Base-by-base conservation (phyloP, 2,113 vertebrate species). In the Himantopus leucocephalus region DNA sequence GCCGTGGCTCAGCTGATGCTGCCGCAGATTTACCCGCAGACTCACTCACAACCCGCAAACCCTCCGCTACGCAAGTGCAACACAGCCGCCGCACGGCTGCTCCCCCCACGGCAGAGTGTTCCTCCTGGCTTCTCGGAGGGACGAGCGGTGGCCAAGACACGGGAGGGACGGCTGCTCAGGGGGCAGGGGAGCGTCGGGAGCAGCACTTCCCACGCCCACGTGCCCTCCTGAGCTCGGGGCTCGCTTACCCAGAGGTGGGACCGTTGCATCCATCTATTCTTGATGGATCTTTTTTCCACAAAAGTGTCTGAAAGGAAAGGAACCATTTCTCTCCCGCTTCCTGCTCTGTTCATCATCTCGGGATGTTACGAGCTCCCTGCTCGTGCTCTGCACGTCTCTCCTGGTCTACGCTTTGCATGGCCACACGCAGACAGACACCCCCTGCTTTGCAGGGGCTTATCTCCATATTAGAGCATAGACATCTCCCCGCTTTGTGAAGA, bases 201-300 rank as follows among this genome's bases (percentile, higher is more conserved):
- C 22, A 23, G 22, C 48, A 13, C 48, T 50, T 50, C 48, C 48
- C 48, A 24, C 22, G 22, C 24, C 48, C 48, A 50, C 22, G 12
- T 50, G 48, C 48, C 48, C 48, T 50, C 48, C 48, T 9, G 22
- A 37, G 37, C 26, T 37, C 39, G 20, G 52, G 48, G 48, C 39
- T 39, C 6, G 1, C 45, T 53, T 3, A 35, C 34, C 24, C 68
- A 8, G 27, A 47, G 70, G 8, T 35, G 18, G 24, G 58, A 86
- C 56, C 20, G 43, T 34, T 8, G 5, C 75, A 52, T 45, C 70
- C 63, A 7, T 18, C 45, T 53, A 1, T 24, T 27, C 30, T n/a
- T 80, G 55, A 66, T 66, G 37, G 87, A 76, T 77, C 56, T 90
- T 71, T 81, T 76, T 82, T 60, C 82, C 76, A 76, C 39, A 63